phyloP scores from a whole-genome alignment of 1,140 invertebrate genomes.

The Sesamia nonagrioides region DNA sequence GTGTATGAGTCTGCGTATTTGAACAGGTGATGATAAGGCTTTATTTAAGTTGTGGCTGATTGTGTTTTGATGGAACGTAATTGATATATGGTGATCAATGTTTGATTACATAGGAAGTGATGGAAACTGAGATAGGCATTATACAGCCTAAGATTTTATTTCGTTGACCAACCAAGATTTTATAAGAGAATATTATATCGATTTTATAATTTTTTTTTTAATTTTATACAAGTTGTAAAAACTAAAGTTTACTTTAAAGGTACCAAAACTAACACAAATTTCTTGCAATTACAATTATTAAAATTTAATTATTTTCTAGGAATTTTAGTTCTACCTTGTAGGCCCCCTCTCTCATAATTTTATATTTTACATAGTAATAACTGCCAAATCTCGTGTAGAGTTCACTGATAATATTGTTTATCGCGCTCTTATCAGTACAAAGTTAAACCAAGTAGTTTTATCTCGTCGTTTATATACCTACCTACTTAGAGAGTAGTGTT shows the following conservation, averaged over 20 bases:
- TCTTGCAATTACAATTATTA: too few species aligned
- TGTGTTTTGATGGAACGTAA: neutral
- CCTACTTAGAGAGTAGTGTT: neutral
- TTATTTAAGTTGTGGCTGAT: constrained; percentile 8
- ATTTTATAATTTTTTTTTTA: too few species aligned
- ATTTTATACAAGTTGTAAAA: too few species aligned
- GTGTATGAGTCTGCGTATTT: constrained; percentile 73
- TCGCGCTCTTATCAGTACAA: constrained; percentile 31
- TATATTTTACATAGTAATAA: constrained; percentile 8
- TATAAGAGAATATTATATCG: neutral
- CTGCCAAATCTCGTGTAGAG: constrained; percentile 21
- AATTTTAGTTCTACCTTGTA: neutral
- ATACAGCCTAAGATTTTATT: neutral
- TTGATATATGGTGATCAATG: neutral
- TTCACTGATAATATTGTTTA: constrained; percentile 42
- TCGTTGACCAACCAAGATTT: neutral
- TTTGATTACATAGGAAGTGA: neutral
- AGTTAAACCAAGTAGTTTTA: constrained; percentile 41
- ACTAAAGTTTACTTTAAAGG: too few species aligned
- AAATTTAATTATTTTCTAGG: too few species aligned
- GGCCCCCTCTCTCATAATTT: neutral
- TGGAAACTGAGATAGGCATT: neutral
- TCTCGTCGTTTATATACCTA: constrained; percentile 11
- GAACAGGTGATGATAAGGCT: constrained; percentile 62
- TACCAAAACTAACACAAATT: too few species aligned